Conservation (phyloP, 2,797 vertebrate species). For the Synanceia verrucosa region DNA sequence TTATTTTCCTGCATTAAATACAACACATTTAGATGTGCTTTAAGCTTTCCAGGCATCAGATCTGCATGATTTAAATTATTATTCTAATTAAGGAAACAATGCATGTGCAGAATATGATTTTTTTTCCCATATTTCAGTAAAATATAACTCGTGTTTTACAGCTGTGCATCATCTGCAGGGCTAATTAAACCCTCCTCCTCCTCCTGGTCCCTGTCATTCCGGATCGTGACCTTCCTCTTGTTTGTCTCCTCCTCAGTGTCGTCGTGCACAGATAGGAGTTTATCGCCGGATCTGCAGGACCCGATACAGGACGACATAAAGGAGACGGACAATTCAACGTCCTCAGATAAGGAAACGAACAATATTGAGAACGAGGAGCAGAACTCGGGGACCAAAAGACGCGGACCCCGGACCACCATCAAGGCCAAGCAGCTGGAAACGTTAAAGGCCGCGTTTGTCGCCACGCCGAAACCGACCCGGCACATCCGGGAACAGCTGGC, state of each 20-base stretch:
- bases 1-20: background rate
- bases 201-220: constrained; percentile 31
- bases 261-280: constrained; percentile 96
- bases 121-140: background rate
- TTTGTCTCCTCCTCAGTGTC: constrained; percentile 85
- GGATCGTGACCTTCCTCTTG: constrained; percentile 55
- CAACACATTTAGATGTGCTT: background rate
- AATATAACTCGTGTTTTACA: background rate
- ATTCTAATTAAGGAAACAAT: too few species aligned
- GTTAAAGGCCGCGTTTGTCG: constrained; percentile 93
- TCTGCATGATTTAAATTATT: background rate
- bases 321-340: constrained; percentile 96
- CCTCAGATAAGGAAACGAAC: constrained; percentile 95
- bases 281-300: constrained; percentile 96
- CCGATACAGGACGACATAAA: constrained; percentile 93
- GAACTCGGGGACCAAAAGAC: constrained; percentile 91
- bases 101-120: background rate
- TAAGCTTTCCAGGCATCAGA: too few species aligned
- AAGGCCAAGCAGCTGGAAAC: constrained; percentile 98
- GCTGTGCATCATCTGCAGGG: constrained; percentile 18
- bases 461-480: constrained; percentile 93
- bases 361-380: constrained; percentile 97
- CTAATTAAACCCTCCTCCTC: constrained; percentile 27
- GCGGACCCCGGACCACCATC: constrained; percentile 96
- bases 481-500: constrained; percentile 96